Base-by-base conservation (phyloP, 2,797 vertebrate genomes). In the Myiothlypis chrysogaster region DNA sequence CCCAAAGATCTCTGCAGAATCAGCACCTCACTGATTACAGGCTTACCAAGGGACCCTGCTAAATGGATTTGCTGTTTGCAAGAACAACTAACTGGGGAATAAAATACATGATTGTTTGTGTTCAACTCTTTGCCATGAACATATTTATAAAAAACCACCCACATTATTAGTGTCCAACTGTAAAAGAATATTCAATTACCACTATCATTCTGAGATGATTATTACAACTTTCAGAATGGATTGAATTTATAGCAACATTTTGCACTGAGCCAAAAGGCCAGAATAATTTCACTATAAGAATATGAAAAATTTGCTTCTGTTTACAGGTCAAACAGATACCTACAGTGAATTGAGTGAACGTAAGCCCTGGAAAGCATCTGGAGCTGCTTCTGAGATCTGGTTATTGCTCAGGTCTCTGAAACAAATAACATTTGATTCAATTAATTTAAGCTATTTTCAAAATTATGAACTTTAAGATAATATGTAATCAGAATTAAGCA, bases 321-420 rank as follows among this genome's bases (percentile, higher is more conserved):
- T 78, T 28, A 80, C 24, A 34, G 21, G 50, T n/a, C 20, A 56
- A 21, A 41, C 44, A 68, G 34, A 84, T 97, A 98, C 98, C 97
- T 97, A 99, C 99, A 99, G 98, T 50, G 99, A 99, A 97, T 99
- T 99, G 94, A 99, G 98, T 44, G 99, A 99, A 57, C 99, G 98
- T 34, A 99, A 98, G 49, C 99, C 99, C 96, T 99, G 99, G 97
- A 99, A 99, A 79, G 99, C 98, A 85, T 99, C 99, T 20, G 99
- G 97, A 69, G 99, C 99, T 69, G 99, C 96, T 97, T 99, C 99
- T 25, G 99, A 99, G 95, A 99, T 99, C 97, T 99, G 99, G 97
- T 99, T 99, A 98, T 99, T 99, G 95, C 99, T 99, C 96, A 99
- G 97, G 98, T 99, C 99, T 96, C 98, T 98, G 97, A 77, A 97